Base-by-base conservation (phyloP, 2,797 vertebrate genomes). In the Poeciliopsis infans region DNA sequence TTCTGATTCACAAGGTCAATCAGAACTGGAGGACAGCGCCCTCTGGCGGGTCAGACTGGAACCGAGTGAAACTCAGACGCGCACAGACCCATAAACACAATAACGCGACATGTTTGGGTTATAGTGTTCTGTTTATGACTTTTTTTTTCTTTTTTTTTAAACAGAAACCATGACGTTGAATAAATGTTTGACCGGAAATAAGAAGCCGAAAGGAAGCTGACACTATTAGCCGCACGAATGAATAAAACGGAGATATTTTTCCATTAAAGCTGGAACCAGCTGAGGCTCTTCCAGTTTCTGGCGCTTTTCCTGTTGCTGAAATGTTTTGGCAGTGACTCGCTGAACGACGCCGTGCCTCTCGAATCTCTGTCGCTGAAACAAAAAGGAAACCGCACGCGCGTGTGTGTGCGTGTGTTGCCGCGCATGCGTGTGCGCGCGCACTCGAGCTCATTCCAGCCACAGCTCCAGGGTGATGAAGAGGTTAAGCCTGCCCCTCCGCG, bases 401-500 rank as follows among this genome's bases (percentile, higher is more conserved):
- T 6, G 66, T 7, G 28, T 12, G 61, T 10, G 61, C 4, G 64
- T 59, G 66, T 3, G 53, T 36, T 20, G 5, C 18, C 36, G 36
- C 16, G 66, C 2, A 31, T 25, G 72, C 55, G 75, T 74, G 81
- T 20, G 43, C 3, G 45, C 1, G 45, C 10, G 7, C 20, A 2
- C 49, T 72, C 7, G 55, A 18, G 78, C 57, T 75, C 81, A 88
- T 88, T 91, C 92, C 85, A 43, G 87, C 74, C 68, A 7, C 43
- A 70, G 84, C 88, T 87, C 86, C 91, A 85, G 91, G 93, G 93
- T 93, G 91, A 94, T 89, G 90, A 81, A 68, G 85, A 91, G 93
- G 88, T 90, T 91, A 91, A 88, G n/a, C 92, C 92, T 55, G 76
- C 93, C 93, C 90, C 89, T 86, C 81, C 57, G 0, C 23, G 31